A percentile compares a stretch with the other conserved stretches of the same genome.
These are phyloP conservation scores for Laterallus jamaicensis DNA, from an alignment of 2,113 vertebrate genomes.

Conservation along the genomic window DNA sequence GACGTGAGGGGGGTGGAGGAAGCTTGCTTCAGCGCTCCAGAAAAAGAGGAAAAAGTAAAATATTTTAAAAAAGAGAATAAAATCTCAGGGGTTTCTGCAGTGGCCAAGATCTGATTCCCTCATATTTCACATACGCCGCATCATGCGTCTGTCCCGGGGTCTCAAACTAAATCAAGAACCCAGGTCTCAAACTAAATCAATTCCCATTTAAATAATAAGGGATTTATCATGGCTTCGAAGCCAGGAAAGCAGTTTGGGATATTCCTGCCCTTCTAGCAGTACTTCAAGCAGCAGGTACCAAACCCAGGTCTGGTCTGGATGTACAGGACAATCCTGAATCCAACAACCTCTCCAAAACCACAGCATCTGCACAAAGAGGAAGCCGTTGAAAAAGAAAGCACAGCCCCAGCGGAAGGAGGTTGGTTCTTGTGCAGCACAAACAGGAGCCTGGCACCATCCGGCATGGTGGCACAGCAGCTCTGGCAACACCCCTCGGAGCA, in stretches of 20 bases:
- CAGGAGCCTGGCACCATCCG: fast-evolving
- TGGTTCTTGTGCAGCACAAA: not conserved
- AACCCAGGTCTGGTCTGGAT: not conserved
- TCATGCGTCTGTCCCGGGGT: too few relatives aligned
- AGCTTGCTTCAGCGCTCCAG: not conserved
- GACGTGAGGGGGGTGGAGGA: too few relatives aligned
- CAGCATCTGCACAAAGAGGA: not conserved
- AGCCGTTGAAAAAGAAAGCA: not conserved
- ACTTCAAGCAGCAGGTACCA: not conserved
- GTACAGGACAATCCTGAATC: not conserved
- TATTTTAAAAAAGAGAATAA: not conserved
- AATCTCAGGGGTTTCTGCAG: not conserved
- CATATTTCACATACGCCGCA: too few relatives aligned
- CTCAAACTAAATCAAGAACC: too few relatives aligned
- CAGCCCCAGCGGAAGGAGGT: not conserved
- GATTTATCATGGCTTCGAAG: not conserved
- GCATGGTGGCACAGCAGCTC: not conserved
- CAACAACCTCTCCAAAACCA: not conserved
- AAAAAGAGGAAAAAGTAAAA: not conserved
- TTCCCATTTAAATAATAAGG: not conserved
- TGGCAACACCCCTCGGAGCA: not conserved
- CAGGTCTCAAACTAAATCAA: not conserved
- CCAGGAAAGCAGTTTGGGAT: not conserved
- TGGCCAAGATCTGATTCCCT: not conserved
- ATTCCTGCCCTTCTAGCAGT: not conserved